These are phyloP conservation scores for Lapara coniferarum DNA, from an alignment of 2,888 invertebrate species.

Conservation along the genomic window DNA sequence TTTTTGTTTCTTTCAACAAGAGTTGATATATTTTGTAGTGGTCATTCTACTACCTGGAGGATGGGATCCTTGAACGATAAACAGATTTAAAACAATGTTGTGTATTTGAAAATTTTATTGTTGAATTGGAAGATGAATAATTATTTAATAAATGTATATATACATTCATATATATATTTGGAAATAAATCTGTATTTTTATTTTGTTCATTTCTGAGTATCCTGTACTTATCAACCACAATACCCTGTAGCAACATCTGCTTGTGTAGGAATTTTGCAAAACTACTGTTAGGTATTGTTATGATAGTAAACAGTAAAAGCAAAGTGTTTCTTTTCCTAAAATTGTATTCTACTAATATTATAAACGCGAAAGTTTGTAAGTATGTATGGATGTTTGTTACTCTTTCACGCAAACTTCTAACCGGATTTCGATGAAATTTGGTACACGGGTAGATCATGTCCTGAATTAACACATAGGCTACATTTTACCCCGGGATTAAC, in stretches of 20 bases:
- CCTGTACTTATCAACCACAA: background rate
- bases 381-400: too few relatives aligned
- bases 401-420: too few relatives aligned
- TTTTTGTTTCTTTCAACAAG: background rate
- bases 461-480: too few relatives aligned
- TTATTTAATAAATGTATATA: constrained; percentile 83
- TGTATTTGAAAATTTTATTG: constrained; percentile 84
- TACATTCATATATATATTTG: constrained; percentile 72
- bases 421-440: too few relatives aligned
- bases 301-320: too few relatives aligned
- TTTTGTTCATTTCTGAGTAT: constrained; percentile 24
- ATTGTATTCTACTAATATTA: too few relatives aligned
- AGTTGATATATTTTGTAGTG: constrained; percentile 58
- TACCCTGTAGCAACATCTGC: background rate
- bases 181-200: constrained; percentile 69
- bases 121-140: constrained; percentile 83
- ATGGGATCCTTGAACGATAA: constrained; percentile 73
- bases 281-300: too few relatives aligned
- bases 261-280: too few relatives aligned
- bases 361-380: too few relatives aligned
- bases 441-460: too few relatives aligned
- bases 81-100: constrained; percentile 80
- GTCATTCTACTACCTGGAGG: constrained; percentile 48
- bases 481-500: too few relatives aligned
- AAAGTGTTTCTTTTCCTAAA: too few relatives aligned